These are phyloP conservation scores for Idaea straminata DNA, from an alignment of 2,888 invertebrate genomes.

Conservation along the genomic window DNA sequence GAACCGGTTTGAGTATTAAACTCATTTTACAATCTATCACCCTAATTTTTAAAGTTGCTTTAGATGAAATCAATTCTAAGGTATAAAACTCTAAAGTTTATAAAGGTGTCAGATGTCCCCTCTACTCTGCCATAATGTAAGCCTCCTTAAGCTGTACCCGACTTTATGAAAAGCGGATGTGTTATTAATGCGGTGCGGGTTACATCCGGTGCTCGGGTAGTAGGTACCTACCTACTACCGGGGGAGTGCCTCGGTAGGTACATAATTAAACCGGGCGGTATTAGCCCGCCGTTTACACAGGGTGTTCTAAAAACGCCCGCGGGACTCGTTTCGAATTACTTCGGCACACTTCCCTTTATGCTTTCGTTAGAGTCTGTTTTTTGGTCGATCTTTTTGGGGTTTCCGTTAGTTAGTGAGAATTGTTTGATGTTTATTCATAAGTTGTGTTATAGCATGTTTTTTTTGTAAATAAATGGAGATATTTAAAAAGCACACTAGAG, in stretches of 20 bases:
- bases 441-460: background rate
- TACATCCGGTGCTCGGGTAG: background rate
- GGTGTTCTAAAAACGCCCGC: conserved; percentile 19
- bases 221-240: conserved; percentile 2
- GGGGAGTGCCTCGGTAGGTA: conserved; percentile 32
- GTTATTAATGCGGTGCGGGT: background rate
- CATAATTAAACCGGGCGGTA: conserved; percentile 41
- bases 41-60: no score
- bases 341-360: conserved; percentile 23
- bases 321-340: conserved; percentile 32
- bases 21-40: no score
- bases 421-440: background rate
- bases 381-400: background rate
- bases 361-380: background rate
- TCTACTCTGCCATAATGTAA: background rate
- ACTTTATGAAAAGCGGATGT: conserved; percentile 1
- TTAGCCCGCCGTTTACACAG: background rate
- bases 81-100: background rate
- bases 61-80: no score
- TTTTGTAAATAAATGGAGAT: background rate
- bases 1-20: no score
- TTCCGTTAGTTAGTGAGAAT: background rate
- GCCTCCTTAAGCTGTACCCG: background rate
- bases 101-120: background rate
- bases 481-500: no score